These are phyloP conservation scores for Anticlea derivata DNA, from an alignment of 2,888 invertebrate species.

Conservation along the genomic window DNA sequence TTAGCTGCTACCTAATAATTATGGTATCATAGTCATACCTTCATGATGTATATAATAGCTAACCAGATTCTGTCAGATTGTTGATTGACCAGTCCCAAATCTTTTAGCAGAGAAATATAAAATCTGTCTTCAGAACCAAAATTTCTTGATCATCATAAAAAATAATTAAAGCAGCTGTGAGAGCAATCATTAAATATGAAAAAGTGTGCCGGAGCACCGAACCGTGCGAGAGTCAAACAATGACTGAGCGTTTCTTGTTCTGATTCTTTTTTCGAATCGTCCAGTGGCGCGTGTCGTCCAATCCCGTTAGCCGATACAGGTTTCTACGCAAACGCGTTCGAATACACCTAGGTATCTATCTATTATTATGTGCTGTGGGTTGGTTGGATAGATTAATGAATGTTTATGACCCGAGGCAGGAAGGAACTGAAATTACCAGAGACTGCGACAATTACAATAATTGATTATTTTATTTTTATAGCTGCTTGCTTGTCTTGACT, in stretches of 20 bases:
- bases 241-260: slow-evolving; percentile 38
- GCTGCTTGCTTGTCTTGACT: no score
- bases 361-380: not conserved
- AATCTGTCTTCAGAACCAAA: slow-evolving; percentile 1
- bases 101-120: no score
- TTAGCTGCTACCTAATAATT: no score
- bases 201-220: slow-evolving; percentile 35
- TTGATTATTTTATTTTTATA: no score
- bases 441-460: no score
- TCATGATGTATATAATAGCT: no score
- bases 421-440: no score
- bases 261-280: slow-evolving; percentile 40
- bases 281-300: slow-evolving; percentile 46
- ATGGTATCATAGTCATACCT: no score
- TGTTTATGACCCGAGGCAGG: no score
- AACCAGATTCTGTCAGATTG: not conserved
- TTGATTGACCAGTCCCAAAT: no score
- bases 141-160: no score
- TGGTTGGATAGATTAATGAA: no score
- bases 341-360: not conserved
- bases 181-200: slow-evolving; percentile 38
- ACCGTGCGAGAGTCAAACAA: slow-evolving; percentile 43
- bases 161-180: slow-evolving; percentile 30
- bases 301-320: slow-evolving; percentile 49
- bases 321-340: slow-evolving; percentile 35